Evolutionary conservation across 2,888 invertebrate genomes (phyloP), one percentile per base, ranked within the genome.

Genomic region (Monoplex corrugatus): DNA sequence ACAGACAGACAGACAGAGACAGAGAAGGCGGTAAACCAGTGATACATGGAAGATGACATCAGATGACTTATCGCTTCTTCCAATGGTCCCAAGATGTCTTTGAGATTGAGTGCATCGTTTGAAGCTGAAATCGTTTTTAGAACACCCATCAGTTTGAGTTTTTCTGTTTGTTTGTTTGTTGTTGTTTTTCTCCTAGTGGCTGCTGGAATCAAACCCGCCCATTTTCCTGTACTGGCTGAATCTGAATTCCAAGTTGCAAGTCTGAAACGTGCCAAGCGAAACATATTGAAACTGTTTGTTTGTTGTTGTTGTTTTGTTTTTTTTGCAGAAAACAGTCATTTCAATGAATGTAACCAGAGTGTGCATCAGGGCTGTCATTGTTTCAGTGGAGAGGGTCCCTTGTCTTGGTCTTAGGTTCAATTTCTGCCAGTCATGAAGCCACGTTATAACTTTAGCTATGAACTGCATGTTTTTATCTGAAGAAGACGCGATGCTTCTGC

Each of bases 181-280:
- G 23, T 10, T 68, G 28, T 84, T 44, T 84, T 44, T 38, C 40
- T 19, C 84, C 40, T n/a, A 32, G 23, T 45, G 28, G 43, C 44
- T 45, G 43, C 23, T 45, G 45, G 23, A 32, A 28, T 13, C 0
- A 50, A 19, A 68, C n/a, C n/a, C n/a, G n/a, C n/a, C n/a, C n/a
- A n/a, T n/a, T n/a, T n/a, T n/a, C n/a, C 35, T 40, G 45, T 50
- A 45, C 45, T 84, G 84, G 45, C 84, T 45, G 45, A 84, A 84
- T n/a, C 84, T 40, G 84, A 84, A 84, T 32, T 84, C 50, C 28
- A 84, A 45, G 45, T 84, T 84, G 84, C 8, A 43, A 0, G 84
- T 84, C 45, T 84, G 50, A 32, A 84, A 84, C 45, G 2, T 84
- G 35, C 84, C 84, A 1, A 50, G 45, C 23, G 6, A 32, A 28